Conservation (phyloP, 2,888 invertebrate genomes). For the Tiliacea citrago region DNA sequence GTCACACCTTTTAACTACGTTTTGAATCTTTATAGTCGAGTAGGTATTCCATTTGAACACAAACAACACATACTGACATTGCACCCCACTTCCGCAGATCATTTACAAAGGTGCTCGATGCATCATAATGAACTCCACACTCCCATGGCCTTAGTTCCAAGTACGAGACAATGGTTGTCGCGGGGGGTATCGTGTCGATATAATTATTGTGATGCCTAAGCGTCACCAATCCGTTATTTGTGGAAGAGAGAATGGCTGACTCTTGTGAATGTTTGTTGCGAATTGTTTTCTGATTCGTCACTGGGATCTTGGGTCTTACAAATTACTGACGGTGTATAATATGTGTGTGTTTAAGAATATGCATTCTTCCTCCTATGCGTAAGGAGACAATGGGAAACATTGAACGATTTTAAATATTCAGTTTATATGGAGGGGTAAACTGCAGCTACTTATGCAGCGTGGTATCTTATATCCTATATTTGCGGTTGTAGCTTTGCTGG, state of each 20-base stretch:
- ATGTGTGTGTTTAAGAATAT: too few relatives aligned
- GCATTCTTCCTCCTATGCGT: too few relatives aligned
- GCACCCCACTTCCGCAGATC: slow-evolving; percentile 54
- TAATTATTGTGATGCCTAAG: slow-evolving; percentile 55
- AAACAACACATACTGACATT: slow-evolving; percentile 37
- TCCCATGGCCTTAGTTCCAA: slow-evolving; percentile 61
- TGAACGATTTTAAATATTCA: slow-evolving; percentile 35
- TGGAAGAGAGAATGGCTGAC: slow-evolving; percentile 35
- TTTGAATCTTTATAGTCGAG: neutral
- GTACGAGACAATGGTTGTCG: slow-evolving; percentile 62
- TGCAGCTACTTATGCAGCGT: slow-evolving; percentile 21
- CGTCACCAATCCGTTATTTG: slow-evolving; percentile 59
- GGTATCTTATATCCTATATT: slow-evolving; percentile 27
- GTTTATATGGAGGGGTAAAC: slow-evolving; percentile 29
- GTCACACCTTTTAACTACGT: neutral
- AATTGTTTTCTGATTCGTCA: slow-evolving; percentile 16
- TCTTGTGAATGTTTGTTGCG: slow-evolving; percentile 32
- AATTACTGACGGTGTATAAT: neutral
- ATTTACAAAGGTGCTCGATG: slow-evolving; percentile 37
- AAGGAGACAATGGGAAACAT: too few relatives aligned
- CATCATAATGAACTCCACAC: slow-evolving; percentile 53
- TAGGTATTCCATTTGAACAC: slow-evolving; percentile 1
- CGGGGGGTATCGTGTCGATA: slow-evolving; percentile 41
- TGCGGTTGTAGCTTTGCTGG: slow-evolving; percentile 8
- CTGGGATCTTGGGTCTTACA: neutral